Conservation (phyloP, 2,888 invertebrate species). For the Rhimphoctona megacephalus region DNA sequence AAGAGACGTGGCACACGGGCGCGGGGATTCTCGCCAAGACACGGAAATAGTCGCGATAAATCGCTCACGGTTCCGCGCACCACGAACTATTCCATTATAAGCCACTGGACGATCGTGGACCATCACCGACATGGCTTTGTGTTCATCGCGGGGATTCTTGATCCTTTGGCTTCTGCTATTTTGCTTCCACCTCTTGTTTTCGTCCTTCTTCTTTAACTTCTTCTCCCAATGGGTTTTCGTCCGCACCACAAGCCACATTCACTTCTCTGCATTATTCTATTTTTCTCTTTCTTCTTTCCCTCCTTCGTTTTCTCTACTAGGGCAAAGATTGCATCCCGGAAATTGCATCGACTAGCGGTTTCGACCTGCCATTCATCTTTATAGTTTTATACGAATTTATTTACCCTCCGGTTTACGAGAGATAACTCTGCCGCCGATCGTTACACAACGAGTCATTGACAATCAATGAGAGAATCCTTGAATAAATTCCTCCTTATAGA, state of each 20-base stretch:
- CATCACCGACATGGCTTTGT: constrained; percentile 80
- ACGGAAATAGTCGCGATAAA: constrained; percentile 84
- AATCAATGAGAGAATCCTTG: constrained; percentile 57
- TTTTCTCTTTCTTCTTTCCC: constrained; percentile 14
- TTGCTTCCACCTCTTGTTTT: constrained; percentile 33
- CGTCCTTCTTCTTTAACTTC: constrained; percentile 22
- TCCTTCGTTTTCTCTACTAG: constrained; percentile 38
- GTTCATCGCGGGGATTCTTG: constrained; percentile 60
- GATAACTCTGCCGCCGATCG: constrained; percentile 23
- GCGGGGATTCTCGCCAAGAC: constrained; percentile 73
- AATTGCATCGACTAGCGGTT: constrained; percentile 52
- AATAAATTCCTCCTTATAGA: constrained; percentile 37
- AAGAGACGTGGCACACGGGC: constrained; percentile 30
- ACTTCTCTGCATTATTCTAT: constrained; percentile 28
- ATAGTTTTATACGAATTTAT: constrained; percentile 59
- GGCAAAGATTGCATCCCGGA: constrained; percentile 49
- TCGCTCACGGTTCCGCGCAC: constrained; percentile 74
- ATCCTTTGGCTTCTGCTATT: constrained; percentile 53
- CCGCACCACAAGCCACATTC: constrained; percentile 9
- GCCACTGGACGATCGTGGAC: constrained; percentile 79
- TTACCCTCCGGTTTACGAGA: constrained; percentile 46
- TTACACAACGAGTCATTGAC: constrained; percentile 41
- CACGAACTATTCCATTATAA: constrained; percentile 83
- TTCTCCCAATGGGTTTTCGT: constrained; percentile 2
- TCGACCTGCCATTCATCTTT: constrained; percentile 59